Percentiles rank a stretch among this genome's conserved stretches.
phyloP scores from a whole-genome alignment of 2,888 invertebrate species.

The Alviniconcha strummeri region DNA sequence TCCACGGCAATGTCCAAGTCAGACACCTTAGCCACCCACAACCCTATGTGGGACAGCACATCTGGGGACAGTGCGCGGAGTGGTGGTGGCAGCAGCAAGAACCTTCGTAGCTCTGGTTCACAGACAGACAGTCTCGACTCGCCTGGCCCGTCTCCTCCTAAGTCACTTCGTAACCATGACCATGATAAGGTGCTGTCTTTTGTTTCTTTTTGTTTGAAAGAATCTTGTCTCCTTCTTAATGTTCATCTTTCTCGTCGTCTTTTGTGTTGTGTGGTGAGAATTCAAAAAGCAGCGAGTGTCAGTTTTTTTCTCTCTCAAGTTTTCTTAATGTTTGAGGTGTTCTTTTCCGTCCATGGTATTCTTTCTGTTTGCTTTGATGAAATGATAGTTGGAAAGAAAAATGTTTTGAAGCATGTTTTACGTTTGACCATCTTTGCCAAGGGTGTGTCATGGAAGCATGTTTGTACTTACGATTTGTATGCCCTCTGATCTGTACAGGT shows the following conservation, averaged over 20 bases:
- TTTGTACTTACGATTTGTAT: too few species aligned
- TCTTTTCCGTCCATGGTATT: too few species aligned
- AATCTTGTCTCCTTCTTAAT: not conserved
- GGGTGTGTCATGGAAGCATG: too few species aligned
- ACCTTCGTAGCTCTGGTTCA: conserved; percentile 66
- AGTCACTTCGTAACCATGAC: conserved; percentile 38
- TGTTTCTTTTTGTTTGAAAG: not conserved
- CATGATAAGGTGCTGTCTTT: conserved; percentile 35
- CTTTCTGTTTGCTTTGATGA: too few species aligned
- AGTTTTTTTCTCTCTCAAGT: too few species aligned
- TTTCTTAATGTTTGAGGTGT: too few species aligned
- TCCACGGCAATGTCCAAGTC: conserved; percentile 44
- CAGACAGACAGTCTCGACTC: conserved; percentile 69
- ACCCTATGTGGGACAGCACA: conserved; percentile 38
- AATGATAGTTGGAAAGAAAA: too few species aligned
- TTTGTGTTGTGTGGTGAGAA: too few species aligned
- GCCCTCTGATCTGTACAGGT: conserved; percentile 34
- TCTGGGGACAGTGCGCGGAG: conserved; percentile 32
- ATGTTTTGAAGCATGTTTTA: too few species aligned
- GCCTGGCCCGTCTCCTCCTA: conserved; percentile 51
- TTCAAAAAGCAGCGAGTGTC: too few species aligned
- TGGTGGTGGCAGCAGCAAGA: conserved; percentile 50
- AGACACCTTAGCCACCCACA: conserved; percentile 40
- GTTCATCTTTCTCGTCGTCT: not conserved
- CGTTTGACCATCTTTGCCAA: too few species aligned